These are phyloP conservation scores for Hydractinia echinata DNA, from an alignment of 30 jellyfish, hydroid and myxozoan species.

Conservation along the genomic window DNA sequence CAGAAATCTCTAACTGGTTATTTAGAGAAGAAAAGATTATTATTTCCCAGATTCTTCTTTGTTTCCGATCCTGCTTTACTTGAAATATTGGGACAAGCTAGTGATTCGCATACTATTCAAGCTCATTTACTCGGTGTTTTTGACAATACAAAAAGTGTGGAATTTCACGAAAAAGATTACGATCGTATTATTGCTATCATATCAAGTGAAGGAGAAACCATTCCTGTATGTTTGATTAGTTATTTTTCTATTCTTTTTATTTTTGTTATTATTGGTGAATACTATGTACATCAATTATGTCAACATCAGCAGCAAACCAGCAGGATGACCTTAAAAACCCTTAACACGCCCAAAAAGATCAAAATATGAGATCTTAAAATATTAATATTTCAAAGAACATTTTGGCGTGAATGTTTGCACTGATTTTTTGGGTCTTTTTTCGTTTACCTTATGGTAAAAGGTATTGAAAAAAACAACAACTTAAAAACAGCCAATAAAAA, in stretches of 20 bases:
- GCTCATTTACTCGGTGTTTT: slow-evolving; percentile 95
- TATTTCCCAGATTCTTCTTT: slow-evolving; percentile 95
- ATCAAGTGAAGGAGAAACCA: slow-evolving; percentile 98
- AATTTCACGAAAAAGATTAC: slow-evolving; percentile 80
- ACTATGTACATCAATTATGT: no score
- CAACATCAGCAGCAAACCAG: no score
- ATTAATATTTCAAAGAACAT: no score
- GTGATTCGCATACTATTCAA: slow-evolving; percentile 95
- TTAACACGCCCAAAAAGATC: no score
- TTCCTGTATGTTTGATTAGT: slow-evolving; percentile 49
- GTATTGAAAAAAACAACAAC: no score
- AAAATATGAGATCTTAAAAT: no score
- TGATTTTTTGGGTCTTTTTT: no score
- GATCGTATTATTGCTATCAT: slow-evolving; percentile 71
- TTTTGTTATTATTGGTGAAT: background rate
- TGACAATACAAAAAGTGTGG: slow-evolving; percentile 91
- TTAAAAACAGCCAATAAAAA: no score
- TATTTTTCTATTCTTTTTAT: background rate
- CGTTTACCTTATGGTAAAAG: no score
- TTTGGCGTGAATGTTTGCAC: no score
- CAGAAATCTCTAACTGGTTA: slow-evolving; percentile 97
- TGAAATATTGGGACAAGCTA: slow-evolving; percentile 97
- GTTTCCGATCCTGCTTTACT: slow-evolving; percentile 95
- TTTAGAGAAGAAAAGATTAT: slow-evolving; percentile 42
- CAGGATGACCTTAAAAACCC: no score